Percentiles rank a stretch among this genome's conserved stretches.
Conservation (phyloP, 2,888 invertebrate genomes). For the Tanypteryx hageni region DNA sequence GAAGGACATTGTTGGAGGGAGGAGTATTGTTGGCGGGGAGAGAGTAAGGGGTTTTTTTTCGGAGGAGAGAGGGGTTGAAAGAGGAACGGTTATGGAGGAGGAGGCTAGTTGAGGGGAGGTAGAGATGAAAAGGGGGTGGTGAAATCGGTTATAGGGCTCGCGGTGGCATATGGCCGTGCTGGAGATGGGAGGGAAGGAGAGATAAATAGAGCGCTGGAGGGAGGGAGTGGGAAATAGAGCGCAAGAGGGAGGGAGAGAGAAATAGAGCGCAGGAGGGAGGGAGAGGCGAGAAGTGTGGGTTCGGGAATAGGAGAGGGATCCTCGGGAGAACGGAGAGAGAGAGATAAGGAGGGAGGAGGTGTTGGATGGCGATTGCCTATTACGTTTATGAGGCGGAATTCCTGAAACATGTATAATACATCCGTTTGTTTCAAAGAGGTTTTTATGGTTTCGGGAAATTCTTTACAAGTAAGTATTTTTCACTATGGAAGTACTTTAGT, state of each 20-base stretch:
- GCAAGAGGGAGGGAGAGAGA: neutral
- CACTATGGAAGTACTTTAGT: neutral
- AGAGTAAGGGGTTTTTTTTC: neutral
- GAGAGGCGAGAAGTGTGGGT: neutral
- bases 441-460: constrained; percentile 46
- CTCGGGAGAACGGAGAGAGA: neutral
- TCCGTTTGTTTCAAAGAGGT: constrained; percentile 1
- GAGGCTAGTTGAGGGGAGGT: neutral
- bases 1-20: constrained; percentile 17
- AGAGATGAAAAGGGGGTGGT: neutral
- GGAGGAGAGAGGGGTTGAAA: too few relatives aligned
- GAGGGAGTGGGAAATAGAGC: neutral
- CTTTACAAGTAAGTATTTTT: neutral
- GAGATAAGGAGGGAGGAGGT: neutral
- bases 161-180: constrained; percentile 37
- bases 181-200: too few relatives aligned
- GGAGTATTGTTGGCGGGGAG: constrained; percentile 8
- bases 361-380: neutral
- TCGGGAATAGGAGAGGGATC: neutral
- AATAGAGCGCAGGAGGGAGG: neutral
- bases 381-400: constrained; percentile 25
- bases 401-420: constrained; percentile 25
- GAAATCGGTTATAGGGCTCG: constrained; percentile 9
- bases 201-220: neutral
- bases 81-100: neutral